phyloP scores from a whole-genome alignment of 2,113 vertebrate species.

The Dicentrarchus labrax region DNA sequence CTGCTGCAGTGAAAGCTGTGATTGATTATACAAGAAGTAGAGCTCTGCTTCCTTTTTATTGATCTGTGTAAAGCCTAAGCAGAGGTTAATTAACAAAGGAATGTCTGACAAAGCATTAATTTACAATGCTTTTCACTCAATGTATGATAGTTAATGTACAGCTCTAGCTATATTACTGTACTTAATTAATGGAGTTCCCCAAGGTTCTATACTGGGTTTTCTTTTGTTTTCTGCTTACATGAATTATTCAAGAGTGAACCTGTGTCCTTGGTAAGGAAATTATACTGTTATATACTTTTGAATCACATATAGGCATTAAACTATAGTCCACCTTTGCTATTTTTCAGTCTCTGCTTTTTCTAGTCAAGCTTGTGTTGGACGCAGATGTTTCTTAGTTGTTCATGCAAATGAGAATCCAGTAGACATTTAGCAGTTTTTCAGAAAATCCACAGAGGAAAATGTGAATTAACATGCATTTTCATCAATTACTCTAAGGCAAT shows the following conservation, averaged over 20 bases:
- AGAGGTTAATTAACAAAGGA: constrained; percentile 10
- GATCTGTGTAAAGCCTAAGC: constrained; percentile 17
- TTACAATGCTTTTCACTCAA: neutral
- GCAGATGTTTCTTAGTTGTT: too few species aligned
- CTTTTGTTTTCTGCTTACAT: neutral
- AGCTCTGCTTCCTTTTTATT: constrained; percentile 1
- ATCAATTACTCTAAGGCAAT: too few species aligned
- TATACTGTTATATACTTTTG: neutral
- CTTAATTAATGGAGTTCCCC: constrained; percentile 10
- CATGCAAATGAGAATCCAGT: too few species aligned
- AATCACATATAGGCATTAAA: neutral
- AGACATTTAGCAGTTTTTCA: too few species aligned
- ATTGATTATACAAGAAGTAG: neutral
- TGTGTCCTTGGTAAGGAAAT: neutral
- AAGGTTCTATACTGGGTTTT: constrained; percentile 2
- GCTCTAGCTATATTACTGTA: neutral
- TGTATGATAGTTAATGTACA: neutral
- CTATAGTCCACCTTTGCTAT: neutral
- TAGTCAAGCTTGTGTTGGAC: neutral
- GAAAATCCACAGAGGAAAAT: too few species aligned
- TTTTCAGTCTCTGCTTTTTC: neutral
- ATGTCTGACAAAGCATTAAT: constrained; percentile 25
- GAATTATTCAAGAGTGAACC: constrained; percentile 1
- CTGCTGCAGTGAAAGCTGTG: neutral
- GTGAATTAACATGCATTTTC: too few species aligned